phyloP scores from a whole-genome alignment of 2,113 vertebrate genomes.

The Cyphomyrus discorhynchus region DNA sequence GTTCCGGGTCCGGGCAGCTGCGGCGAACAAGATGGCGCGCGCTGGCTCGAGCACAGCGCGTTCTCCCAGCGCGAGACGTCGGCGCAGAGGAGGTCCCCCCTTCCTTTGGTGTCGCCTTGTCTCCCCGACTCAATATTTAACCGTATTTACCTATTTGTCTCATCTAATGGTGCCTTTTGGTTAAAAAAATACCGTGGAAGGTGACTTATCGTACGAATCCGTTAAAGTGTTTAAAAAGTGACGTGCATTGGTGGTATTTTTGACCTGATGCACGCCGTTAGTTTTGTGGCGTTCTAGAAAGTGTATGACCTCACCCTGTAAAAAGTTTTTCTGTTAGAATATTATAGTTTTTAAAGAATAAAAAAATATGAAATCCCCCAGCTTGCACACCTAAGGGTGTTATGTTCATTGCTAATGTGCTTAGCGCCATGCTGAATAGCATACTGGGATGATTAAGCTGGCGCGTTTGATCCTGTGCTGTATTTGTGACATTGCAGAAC shows the following conservation, averaged over 20 bases:
- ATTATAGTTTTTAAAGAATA: not conserved
- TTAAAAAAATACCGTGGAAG: not conserved
- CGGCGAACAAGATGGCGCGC: conserved; percentile 29
- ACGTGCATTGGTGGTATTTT: not conserved
- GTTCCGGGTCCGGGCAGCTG: conserved; percentile 20
- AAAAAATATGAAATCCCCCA: not conserved
- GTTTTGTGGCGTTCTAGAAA: not conserved
- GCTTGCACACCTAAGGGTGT: not conserved
- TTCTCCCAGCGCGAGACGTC: conserved; percentile 16
- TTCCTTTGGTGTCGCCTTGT: not conserved
- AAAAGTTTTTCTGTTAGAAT: not conserved
- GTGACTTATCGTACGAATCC: not conserved
- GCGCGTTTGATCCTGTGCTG: not conserved
- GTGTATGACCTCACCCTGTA: not conserved
- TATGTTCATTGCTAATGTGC: not conserved
- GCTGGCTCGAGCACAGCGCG: conserved; percentile 15
- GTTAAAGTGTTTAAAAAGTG: not conserved
- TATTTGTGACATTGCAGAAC: not conserved
- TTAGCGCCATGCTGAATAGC: not conserved
- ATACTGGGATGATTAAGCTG: not conserved
- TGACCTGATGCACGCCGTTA: not conserved
- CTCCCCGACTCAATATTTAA: not conserved
- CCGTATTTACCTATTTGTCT: not conserved
- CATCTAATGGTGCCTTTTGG: not conserved
- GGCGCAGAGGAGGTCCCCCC: not conserved